Evolutionary conservation across 2,888 invertebrate species (phyloP).

Genomic region (Adelphocoris suturalis): DNA sequence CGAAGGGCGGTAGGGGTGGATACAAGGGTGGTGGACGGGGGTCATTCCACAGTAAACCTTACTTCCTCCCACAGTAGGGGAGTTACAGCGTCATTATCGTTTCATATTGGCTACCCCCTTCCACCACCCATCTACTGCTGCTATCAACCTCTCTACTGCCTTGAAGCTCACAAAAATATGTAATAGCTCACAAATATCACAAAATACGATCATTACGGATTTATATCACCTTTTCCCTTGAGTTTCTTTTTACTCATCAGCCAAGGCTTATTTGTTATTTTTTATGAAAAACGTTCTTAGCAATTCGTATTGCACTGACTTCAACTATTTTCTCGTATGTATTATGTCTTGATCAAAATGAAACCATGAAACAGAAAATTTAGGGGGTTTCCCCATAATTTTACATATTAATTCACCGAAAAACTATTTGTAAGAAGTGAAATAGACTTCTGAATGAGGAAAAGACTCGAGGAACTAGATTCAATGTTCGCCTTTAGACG

Average conservation of each 20-base stretch:
- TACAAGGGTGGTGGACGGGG: neutral
- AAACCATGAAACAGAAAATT: no score
- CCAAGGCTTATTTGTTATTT: neutral
- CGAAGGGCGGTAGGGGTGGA: neutral
- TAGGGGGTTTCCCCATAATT: no score
- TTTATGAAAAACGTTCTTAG: no score
- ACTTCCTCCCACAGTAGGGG: slow-evolving; percentile 56
- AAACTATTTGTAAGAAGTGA: no score
- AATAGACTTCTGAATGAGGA: no score
- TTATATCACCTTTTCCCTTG: slow-evolving; percentile 28
- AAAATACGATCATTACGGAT: slow-evolving; percentile 50
- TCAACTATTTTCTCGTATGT: no score
- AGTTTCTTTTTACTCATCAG: neutral
- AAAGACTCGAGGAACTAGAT: no score
- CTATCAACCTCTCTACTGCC: neutral
- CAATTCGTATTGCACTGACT: no score
- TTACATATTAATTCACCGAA: no score
- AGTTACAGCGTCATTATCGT: slow-evolving; percentile 60
- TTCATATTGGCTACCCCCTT: slow-evolving; percentile 20
- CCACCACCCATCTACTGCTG: neutral
- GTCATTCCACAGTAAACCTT: slow-evolving; percentile 45
- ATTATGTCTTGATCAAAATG: no score
- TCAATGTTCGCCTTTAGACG: no score
- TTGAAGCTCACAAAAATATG: neutral
- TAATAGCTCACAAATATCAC: slow-evolving; percentile 24